Conservation (phyloP, 2,888 invertebrate species). For the Agrotis puta region DNA sequence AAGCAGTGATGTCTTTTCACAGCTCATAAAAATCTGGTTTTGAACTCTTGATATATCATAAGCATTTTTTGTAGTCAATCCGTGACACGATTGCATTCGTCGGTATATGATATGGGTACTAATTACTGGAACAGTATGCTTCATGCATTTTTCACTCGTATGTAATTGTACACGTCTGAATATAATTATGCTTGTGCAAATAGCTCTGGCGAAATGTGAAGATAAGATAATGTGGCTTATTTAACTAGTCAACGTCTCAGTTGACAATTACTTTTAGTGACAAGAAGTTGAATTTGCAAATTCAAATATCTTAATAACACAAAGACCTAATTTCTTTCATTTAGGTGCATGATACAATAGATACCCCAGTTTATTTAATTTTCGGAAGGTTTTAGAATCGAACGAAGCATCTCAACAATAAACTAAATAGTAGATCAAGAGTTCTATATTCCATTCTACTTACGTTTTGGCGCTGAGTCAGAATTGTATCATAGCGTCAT, state of each 20-base stretch:
- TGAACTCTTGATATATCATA: constrained; percentile 68
- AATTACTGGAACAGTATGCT: constrained; percentile 53
- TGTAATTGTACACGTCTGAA: constrained; percentile 33
- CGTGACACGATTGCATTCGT: constrained; percentile 75
- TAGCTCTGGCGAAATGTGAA: constrained; percentile 38
- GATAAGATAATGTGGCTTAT: constrained; percentile 35
- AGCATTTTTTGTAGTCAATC: constrained; percentile 73
- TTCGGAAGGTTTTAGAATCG: background rate
- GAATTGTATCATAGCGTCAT: constrained; percentile 27
- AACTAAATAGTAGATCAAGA: background rate
- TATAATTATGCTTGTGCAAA: constrained; percentile 44
- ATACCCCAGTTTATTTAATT: background rate
- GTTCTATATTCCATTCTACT: background rate
- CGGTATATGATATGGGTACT: constrained; percentile 66
- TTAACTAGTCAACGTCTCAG: background rate
- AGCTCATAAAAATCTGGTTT: constrained; percentile 60
- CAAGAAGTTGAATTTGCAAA: background rate
- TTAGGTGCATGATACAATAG: background rate
- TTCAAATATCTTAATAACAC: no score
- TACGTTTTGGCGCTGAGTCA: constrained; percentile 45
- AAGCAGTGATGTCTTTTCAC: constrained; percentile 37
- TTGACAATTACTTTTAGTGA: constrained; percentile 8
- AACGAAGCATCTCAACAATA: no score
- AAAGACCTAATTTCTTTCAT: no score
- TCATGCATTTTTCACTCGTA: constrained; percentile 41